These are phyloP conservation scores for Mythimna impura DNA, from an alignment of 2,888 invertebrate genomes.

Conservation along the genomic window DNA sequence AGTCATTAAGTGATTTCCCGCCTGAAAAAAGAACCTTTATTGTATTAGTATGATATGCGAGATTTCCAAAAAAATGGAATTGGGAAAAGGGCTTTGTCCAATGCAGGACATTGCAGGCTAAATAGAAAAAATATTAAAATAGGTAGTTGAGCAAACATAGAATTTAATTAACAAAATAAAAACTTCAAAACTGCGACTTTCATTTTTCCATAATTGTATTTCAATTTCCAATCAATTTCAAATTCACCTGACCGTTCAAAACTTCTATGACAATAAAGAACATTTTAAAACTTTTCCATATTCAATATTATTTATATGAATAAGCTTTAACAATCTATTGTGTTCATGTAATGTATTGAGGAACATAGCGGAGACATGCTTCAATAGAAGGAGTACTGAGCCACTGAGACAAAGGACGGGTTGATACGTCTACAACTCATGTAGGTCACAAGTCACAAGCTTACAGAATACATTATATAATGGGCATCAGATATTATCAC, in stretches of 20 bases:
- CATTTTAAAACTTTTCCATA: background rate
- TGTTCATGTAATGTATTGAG: constrained; percentile 36
- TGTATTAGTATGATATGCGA: too few species aligned
- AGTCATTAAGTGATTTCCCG: too few species aligned
- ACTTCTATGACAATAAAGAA: background rate
- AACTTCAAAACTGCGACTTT: background rate
- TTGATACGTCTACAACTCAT: constrained; percentile 50
- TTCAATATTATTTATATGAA: constrained; percentile 5
- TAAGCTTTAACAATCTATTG: constrained; percentile 34
- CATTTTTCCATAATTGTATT: background rate
- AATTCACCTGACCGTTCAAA: background rate
- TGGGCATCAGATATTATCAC: constrained; percentile 23
- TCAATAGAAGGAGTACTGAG: constrained; percentile 36
- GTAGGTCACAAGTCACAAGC: constrained; percentile 47
- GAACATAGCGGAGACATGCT: constrained; percentile 33
- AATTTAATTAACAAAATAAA: background rate
- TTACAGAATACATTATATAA: constrained; percentile 37
- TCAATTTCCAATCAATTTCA: background rate
- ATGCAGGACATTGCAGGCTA: background rate
- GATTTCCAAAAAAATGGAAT: background rate
- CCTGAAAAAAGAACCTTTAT: too few species aligned
- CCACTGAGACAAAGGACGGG: constrained; percentile 47
- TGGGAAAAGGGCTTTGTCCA: background rate
- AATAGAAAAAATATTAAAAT: background rate
- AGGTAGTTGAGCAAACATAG: too few species aligned